A percentile compares a stretch with the other conserved stretches of the same genome.
phyloP scores from a whole-genome alignment of 2,888 invertebrate genomes.

The Scrobipalpa costella region DNA sequence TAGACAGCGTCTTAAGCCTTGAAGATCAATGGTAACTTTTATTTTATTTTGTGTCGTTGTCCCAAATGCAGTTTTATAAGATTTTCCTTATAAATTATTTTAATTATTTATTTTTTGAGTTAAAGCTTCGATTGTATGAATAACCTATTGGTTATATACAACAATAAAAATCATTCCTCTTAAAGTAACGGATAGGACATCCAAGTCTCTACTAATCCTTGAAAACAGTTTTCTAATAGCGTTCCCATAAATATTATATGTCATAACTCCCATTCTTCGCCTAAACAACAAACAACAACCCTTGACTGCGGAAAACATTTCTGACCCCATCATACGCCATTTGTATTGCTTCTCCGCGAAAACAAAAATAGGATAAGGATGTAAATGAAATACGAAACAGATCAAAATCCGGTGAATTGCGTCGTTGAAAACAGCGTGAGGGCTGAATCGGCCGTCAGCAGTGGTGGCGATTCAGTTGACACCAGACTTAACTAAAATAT shows the following conservation, averaged over 20 bases:
- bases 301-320: conserved; percentile 7
- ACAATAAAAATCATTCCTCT: too few relatives aligned
- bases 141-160: too few relatives aligned
- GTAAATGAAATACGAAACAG: conserved; percentile 25
- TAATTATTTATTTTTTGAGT: too few relatives aligned
- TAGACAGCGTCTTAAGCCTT: too few relatives aligned
- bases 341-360: conserved; percentile 21
- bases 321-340: conserved; percentile 16
- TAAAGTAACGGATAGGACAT: too few relatives aligned
- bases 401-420: conserved; percentile 27
- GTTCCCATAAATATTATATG: not conserved
- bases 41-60: too few relatives aligned
- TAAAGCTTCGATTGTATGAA: too few relatives aligned
- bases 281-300: conserved; percentile 5
- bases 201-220: not conserved
- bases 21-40: too few relatives aligned
- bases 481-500: too few relatives aligned
- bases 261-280: not conserved
- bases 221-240: not conserved
- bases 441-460: conserved; percentile 3
- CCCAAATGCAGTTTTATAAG: too few relatives aligned
- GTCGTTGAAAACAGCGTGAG: conserved; percentile 27
- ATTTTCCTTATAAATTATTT: too few relatives aligned
- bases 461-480: too few relatives aligned
- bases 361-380: conserved; percentile 22